These are phyloP conservation scores for Meles meles DNA, from an alignment of 2,113 vertebrate genomes.

Conservation along the genomic window DNA sequence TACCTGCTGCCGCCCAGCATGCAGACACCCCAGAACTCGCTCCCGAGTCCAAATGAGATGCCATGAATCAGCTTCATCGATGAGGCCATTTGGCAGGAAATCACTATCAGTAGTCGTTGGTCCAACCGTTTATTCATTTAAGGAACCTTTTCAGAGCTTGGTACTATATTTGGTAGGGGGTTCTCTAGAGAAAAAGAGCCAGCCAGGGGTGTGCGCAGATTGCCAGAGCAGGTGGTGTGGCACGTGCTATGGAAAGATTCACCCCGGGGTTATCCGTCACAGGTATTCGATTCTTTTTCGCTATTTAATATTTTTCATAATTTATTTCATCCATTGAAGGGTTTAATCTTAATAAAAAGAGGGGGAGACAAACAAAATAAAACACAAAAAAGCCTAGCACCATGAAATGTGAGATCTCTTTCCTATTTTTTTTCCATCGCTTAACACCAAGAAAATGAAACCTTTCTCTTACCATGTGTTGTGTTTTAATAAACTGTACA, in stretches of 20 bases:
- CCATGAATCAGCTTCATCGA: background rate
- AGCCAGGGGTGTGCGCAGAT: background rate
- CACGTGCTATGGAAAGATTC: background rate
- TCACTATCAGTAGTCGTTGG: background rate
- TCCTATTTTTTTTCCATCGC: constrained; percentile 79
- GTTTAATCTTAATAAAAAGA: constrained; percentile 48
- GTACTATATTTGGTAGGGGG: background rate
- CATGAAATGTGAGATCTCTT: constrained; percentile 55
- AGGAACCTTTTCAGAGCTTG: background rate
- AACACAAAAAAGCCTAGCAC: background rate
- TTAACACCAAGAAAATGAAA: constrained; percentile 82
- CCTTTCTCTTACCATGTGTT: constrained; percentile 67
- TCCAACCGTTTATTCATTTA: constrained; percentile 45
- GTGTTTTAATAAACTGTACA: constrained; percentile 81
- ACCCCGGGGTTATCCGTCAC: background rate
- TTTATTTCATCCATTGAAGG: constrained; percentile 51
- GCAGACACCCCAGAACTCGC: background rate
- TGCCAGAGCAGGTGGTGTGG: background rate
- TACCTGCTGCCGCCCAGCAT: background rate
- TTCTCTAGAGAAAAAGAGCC: background rate
- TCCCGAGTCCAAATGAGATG: background rate
- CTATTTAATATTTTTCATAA: constrained; percentile 31
- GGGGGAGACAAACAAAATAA: background rate
- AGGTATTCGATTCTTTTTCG: constrained; percentile 1
- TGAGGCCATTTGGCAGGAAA: background rate